Evolutionary conservation across 2,113 vertebrate species (phyloP).

Genomic region (Pedetes capensis): DNA sequence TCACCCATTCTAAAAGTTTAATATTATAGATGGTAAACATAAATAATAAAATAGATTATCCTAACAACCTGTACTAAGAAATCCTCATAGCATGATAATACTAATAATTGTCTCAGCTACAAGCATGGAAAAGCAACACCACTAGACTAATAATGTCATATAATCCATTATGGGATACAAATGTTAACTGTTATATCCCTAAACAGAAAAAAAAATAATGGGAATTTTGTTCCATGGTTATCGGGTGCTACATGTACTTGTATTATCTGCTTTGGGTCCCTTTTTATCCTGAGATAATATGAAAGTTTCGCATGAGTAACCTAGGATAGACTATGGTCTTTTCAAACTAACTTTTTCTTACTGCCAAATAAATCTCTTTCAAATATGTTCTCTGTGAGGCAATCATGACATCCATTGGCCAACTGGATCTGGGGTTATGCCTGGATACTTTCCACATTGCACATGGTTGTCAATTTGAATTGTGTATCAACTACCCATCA

Average conservation of each 20-base stretch:
- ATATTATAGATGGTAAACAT: constrained; percentile 32
- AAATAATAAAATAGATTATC: constrained; percentile 18
- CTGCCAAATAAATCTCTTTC: constrained; percentile 76
- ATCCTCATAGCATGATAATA: not conserved
- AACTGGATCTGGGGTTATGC: constrained; percentile 75
- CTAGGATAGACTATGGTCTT: constrained; percentile 60
- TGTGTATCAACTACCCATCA: constrained; percentile 71
- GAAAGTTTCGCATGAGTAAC: constrained; percentile 62
- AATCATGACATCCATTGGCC: constrained; percentile 73
- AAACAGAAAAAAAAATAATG: not conserved
- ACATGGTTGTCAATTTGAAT: constrained; percentile 78
- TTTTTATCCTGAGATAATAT: constrained; percentile 64
- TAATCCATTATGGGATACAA: not conserved
- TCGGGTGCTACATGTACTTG: not conserved
- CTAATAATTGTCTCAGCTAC: constrained; percentile 24
- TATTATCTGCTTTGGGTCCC: constrained; percentile 15
- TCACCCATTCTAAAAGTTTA: not conserved
- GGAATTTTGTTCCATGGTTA: constrained; percentile 1
- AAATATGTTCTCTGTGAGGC: constrained; percentile 67
- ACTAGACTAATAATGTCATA: not conserved
- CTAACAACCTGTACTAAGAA: constrained; percentile 10
- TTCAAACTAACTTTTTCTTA: constrained; percentile 74
- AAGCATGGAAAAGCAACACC: not conserved
- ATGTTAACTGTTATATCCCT: not conserved
- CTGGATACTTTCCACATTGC: constrained; percentile 76